Percentiles rank a stretch among this genome's conserved stretches.
These are phyloP conservation scores for Corythaeola cristata DNA, from an alignment of 2,113 vertebrate genomes.

Conservation along the genomic window DNA sequence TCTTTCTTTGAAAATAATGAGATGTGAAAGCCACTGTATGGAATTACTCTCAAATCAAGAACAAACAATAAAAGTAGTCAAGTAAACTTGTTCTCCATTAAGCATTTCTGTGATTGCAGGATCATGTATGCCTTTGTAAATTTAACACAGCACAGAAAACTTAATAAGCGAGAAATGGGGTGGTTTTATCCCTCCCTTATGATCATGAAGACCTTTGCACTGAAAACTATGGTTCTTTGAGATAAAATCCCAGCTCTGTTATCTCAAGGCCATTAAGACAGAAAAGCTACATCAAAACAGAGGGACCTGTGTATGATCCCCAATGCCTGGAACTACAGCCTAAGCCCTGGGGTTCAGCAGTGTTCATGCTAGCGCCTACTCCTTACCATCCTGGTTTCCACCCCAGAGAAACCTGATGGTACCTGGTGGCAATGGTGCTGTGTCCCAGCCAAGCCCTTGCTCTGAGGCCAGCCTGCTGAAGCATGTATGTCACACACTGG, in stretches of 20 bases:
- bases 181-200: neutral
- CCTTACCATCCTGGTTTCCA: neutral
- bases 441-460: neutral
- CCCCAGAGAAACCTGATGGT: neutral
- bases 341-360: rapidly evolving
- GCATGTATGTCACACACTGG: neutral
- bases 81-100: neutral
- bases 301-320: neutral
- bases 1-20: neutral
- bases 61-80: neutral
- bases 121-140: neutral
- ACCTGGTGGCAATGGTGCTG: neutral
- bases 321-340: neutral
- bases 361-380: neutral
- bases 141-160: neutral
- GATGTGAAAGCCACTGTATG: neutral
- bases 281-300: neutral
- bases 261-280: neutral
- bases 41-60: neutral
- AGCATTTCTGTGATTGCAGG: neutral
- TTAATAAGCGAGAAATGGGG: neutral
- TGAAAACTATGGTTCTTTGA: neutral
- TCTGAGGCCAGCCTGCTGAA: neutral
- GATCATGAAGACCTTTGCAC: neutral
- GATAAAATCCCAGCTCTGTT: neutral